phyloP scores from a whole-genome alignment of 2,113 vertebrate genomes.

The Bettongia penicillata region DNA sequence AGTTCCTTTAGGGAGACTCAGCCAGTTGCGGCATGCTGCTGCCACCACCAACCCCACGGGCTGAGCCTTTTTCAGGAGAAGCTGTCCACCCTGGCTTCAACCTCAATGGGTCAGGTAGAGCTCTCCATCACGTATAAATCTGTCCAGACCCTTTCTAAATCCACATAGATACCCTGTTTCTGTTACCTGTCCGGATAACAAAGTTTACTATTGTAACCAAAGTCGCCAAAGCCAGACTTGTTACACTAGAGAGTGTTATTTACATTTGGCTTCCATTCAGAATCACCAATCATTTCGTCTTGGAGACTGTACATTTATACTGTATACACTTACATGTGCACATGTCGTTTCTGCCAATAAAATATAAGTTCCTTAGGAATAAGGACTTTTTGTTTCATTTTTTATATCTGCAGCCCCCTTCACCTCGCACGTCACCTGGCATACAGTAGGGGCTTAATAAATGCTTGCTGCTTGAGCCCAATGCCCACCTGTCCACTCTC shows the following conservation, averaged over 20 bases:
- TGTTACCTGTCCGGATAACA: background rate
- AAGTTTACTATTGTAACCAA: background rate
- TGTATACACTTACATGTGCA: background rate
- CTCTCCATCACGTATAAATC: background rate
- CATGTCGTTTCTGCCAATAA: background rate
- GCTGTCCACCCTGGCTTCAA: background rate
- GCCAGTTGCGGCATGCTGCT: background rate
- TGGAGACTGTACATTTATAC: background rate
- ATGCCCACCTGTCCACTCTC: background rate
- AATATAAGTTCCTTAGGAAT: background rate
- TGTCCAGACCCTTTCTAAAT: background rate
- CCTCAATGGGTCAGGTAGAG: background rate
- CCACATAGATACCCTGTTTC: background rate
- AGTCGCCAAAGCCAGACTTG: background rate
- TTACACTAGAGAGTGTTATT: background rate
- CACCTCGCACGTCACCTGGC: background rate
- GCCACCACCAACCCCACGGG: background rate
- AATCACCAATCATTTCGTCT: background rate
- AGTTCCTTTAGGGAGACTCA: background rate
- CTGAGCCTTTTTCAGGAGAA: no score
- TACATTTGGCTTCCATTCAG: background rate
- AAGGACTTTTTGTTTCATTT: background rate
- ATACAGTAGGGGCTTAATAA: background rate
- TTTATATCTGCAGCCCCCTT: background rate
- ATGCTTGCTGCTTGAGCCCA: no score